Percentiles rank a stretch among this genome's conserved stretches.
These are phyloP conservation scores for Metalampra italica DNA, from an alignment of 2,888 invertebrate species.

Conservation along the genomic window DNA sequence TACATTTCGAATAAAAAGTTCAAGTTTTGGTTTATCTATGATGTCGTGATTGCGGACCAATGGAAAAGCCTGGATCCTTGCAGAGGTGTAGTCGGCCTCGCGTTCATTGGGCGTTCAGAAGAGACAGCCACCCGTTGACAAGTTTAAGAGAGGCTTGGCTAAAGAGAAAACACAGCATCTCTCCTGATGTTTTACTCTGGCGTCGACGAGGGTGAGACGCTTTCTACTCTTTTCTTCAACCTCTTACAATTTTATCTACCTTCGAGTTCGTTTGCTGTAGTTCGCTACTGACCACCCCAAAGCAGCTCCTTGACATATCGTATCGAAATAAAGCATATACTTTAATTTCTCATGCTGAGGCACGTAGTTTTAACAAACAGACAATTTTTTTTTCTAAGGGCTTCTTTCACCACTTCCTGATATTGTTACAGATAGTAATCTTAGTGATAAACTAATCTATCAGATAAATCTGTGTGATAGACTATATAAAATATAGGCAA, in stretches of 20 bases:
- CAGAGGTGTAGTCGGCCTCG: constrained; percentile 18
- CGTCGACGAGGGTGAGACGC: constrained; percentile 55
- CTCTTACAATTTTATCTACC: not conserved
- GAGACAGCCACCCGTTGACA: constrained; percentile 61
- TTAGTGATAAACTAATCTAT: no score
- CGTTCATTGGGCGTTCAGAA: constrained; percentile 47
- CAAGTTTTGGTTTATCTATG: not conserved
- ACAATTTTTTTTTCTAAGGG: no score
- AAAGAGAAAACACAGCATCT: constrained; percentile 45
- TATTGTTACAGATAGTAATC: no score
- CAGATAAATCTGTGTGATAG: no score
- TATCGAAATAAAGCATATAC: no score
- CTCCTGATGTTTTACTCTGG: constrained; percentile 44
- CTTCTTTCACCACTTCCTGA: no score
- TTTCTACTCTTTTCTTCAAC: not conserved
- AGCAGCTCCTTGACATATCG: no score
- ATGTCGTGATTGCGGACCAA: constrained; percentile 6
- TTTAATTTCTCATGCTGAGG: not conserved
- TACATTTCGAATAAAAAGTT: not conserved
- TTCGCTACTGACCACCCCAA: no score
- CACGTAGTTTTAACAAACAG: not conserved
- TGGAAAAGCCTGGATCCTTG: constrained; percentile 23
- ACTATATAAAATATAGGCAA: no score
- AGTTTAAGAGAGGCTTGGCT: constrained; percentile 53
- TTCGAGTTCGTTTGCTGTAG: not conserved